These are phyloP conservation scores for Campoletis raptor DNA, from an alignment of 2,888 invertebrate species.

Conservation along the genomic window DNA sequence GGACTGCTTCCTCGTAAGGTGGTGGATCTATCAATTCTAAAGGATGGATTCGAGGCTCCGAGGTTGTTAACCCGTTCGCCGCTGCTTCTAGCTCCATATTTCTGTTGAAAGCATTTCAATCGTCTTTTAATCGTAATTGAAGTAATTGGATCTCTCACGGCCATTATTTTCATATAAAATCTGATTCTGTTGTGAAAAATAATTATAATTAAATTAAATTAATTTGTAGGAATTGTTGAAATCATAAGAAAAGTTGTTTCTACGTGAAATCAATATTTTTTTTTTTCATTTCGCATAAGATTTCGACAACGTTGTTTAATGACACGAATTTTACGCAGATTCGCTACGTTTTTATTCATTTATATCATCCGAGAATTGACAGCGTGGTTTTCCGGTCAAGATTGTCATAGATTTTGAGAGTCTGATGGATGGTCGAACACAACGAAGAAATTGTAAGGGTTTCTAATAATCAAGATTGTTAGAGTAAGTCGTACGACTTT, in stretches of 20 bases:
- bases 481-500: neutral
- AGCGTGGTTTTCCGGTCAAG: neutral
- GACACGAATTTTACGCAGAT: neutral
- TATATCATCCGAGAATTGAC: neutral
- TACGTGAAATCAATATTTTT: no score
- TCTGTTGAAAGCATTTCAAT: slow-evolving; percentile 58
- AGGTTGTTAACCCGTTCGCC: slow-evolving; percentile 55
- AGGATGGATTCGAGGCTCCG: slow-evolving; percentile 86
- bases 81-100: slow-evolving; percentile 75
- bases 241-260: no score
- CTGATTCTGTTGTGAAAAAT: no score
- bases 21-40: slow-evolving; percentile 89
- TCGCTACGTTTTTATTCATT: neutral
- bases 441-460: neutral
- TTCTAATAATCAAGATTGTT: neutral
- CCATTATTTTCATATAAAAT: no score
- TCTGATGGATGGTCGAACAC: neutral
- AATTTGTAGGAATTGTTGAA: no score
- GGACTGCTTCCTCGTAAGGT: slow-evolving; percentile 91
- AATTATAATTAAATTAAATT: no score
- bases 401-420: neutral
- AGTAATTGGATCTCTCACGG: no score
- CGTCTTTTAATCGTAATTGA: neutral
- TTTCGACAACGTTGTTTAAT: neutral
- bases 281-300: neutral